Conservation (phyloP, 2,797 vertebrate species). For the Argentina silus region DNA sequence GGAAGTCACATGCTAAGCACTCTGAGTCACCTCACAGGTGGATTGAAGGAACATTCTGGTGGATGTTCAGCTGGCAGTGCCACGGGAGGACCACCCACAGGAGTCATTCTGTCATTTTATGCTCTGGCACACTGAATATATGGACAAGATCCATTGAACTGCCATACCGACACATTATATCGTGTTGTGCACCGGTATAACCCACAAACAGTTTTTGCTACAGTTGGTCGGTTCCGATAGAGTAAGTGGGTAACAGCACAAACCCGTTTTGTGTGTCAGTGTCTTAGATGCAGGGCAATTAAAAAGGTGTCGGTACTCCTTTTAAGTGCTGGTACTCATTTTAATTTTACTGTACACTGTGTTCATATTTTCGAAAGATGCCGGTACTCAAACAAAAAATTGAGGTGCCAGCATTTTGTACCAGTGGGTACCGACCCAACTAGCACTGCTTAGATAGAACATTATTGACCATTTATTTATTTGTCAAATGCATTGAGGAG, state of each 20-base stretch:
- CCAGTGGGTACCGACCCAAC: no score
- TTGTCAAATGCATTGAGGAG: neutral
- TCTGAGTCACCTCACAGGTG: constrained; percentile 28
- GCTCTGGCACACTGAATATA: constrained; percentile 2
- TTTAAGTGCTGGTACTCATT: no score
- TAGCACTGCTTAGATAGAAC: no score
- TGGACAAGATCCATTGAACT: constrained; percentile 9
- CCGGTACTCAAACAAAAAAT: no score
- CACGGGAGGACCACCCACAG: no score
- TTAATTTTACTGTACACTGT: no score
- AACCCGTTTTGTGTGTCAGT: no score
- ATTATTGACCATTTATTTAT: neutral
- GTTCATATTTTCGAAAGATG: no score
- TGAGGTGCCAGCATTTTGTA: no score
- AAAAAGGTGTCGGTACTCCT: no score
- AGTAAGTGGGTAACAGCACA: no score
- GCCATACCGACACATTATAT: neutral
- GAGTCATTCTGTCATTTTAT: neutral
- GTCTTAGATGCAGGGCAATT: no score
- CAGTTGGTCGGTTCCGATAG: neutral
- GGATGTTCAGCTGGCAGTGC: neutral
- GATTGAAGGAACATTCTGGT: constrained; percentile 15
- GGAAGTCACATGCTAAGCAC: constrained; percentile 29
- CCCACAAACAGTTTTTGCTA: neutral
- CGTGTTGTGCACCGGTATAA: neutral